Base-by-base conservation (phyloP, 2,888 invertebrate genomes). In the Bombyx huttoni region DNA sequence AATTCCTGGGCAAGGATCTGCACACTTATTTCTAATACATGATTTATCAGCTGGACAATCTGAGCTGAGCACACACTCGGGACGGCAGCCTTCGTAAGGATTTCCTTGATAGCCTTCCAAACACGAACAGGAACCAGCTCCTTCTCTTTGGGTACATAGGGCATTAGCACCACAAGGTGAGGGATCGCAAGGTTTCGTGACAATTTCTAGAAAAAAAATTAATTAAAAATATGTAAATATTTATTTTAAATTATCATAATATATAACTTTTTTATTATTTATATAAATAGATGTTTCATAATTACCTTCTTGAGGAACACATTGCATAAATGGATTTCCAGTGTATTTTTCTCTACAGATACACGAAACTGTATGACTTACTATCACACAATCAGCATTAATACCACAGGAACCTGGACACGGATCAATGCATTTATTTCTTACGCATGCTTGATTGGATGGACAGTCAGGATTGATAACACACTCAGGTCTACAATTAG, bases 131-230 rank as follows among this genome's bases (percentile, higher is more conserved):
- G 94, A 91, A 24, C 95, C 95, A 34, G 93, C 94, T 46, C 93
- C 94, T 63, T 94, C 94, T 57, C 92, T 90, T 74, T 93, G 91
- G 65, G 90, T 92, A 78, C 95, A 94, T 69, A 94, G 83, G 2
- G 96, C 95, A 73, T 96, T 97, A 1, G 94, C 82, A 46, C 96
- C 97, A 72, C 97, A 97, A 1, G 96, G 96, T 40, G 95, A 95
- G 51, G 96, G 95, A 70, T 95, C 93, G 70, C 96, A 96, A 0
- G 95, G 95, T 65, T 93, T 92, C 7, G 90, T 74, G 47, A 89
- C 82, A 67, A 91, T 90, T 61, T 89, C 91, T 90, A 74, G 34
- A 49, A 10, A 35, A 24, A 24, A 24, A 24, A 5, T 24, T 24
- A 5, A 24, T 52, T 14, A 51, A n/a, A 52, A 7, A 34, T n/a